Percentiles rank a stretch among this genome's conserved stretches.
Conservation (phyloP, 2,113 vertebrate genomes). For the Rhadina sibilatrix region DNA sequence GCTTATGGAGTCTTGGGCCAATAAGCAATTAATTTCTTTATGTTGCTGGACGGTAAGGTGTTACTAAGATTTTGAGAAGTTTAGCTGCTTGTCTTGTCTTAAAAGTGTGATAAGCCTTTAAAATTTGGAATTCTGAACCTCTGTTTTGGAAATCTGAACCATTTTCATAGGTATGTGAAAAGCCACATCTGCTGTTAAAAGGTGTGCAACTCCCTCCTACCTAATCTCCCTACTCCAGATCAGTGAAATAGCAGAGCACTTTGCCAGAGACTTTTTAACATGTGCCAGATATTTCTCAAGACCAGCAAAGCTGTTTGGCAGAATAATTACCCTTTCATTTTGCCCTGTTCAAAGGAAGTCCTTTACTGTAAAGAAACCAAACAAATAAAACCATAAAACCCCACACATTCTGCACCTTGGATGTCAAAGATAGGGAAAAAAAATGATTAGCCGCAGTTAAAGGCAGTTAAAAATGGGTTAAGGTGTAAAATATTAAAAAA, state of each 20-base stretch:
- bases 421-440: not conserved
- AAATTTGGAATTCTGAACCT: not conserved
- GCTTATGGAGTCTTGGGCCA: not conserved
- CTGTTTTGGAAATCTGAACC: not conserved
- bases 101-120: not conserved
- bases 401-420: fast-evolving
- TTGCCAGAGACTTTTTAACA: not conserved
- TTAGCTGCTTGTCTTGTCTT: not conserved
- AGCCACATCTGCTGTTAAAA: not conserved
- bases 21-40: not conserved
- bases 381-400: not conserved
- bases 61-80: not conserved
- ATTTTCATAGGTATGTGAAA: not conserved
- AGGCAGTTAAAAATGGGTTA: not conserved
- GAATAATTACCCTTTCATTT: not conserved
- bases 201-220: not conserved
- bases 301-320: not conserved
- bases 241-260: not conserved
- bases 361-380: not conserved
- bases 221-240: not conserved
- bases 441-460: not conserved
- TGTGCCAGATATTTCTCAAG: not conserved
- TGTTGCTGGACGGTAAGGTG: not conserved
- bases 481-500: not conserved
- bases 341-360: not conserved